Percentiles rank a stretch among this genome's conserved stretches.
These are phyloP conservation scores for Drosophila erecta DNA, from an alignment of 1,140 invertebrate genomes.

Conservation along the genomic window DNA sequence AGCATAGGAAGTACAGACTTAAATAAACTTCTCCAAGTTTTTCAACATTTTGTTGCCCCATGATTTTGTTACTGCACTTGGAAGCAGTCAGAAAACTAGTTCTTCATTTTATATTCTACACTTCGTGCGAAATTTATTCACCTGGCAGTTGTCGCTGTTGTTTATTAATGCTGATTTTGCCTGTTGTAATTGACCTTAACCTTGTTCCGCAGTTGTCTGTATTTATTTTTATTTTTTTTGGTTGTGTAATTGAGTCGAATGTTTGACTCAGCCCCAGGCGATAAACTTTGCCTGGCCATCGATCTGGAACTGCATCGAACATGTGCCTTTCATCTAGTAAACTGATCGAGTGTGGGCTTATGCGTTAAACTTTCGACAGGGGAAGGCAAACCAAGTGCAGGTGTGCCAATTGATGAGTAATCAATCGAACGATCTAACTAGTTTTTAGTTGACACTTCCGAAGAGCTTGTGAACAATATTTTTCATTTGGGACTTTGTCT, in stretches of 20 bases:
- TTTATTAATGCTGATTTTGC: conserved; percentile 29
- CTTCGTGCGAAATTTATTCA: conserved; percentile 69
- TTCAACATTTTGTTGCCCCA: neutral
- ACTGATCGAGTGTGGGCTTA: conserved; percentile 24
- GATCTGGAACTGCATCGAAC: conserved; percentile 25
- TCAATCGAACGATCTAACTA: conserved; percentile 12
- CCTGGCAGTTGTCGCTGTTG: conserved; percentile 44
- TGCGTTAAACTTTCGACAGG: conserved; percentile 27
- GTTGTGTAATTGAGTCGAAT: conserved; percentile 30
- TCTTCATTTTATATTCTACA: conserved; percentile 72
- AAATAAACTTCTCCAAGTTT: conserved; percentile 28
- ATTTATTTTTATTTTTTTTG: conserved; percentile 27
- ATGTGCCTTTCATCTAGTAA: conserved; percentile 23
- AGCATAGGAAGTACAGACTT: no score
- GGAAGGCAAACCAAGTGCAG: conserved; percentile 31
- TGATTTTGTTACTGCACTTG: conserved; percentile 13
- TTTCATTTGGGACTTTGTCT: neutral
- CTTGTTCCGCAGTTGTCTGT: conserved; percentile 61
- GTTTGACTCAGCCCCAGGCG: neutral
- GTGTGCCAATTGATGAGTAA: conserved; percentile 29
- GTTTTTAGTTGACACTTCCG: conserved; percentile 18
- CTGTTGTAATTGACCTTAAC: conserved; percentile 76
- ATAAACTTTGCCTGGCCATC: conserved; percentile 23
- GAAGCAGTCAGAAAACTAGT: conserved; percentile 56
- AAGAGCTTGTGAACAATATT: neutral